Conservation (phyloP, 2,797 vertebrate genomes). For the Eremophila alpestris region DNA sequence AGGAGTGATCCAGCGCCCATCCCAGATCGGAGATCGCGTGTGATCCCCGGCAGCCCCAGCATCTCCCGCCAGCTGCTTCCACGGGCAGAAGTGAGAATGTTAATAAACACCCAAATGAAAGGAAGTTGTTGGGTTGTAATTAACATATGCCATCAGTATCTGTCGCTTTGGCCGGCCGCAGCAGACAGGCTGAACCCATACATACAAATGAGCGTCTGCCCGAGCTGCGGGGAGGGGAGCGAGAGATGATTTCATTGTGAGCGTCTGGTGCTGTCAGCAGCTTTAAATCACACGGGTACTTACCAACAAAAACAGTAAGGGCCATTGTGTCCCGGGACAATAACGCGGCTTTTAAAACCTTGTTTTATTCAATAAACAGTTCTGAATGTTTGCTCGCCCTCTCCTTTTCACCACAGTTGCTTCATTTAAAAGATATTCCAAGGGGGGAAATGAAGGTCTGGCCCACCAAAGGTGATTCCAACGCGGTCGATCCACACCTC, state of each 20-base stretch:
- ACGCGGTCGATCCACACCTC: neutral
- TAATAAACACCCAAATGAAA: slow-evolving; percentile 77
- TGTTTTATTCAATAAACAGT: slow-evolving; percentile 75
- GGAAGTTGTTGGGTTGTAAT: slow-evolving; percentile 75
- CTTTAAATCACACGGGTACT: slow-evolving; percentile 89
- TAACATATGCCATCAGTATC: slow-evolving; percentile 79
- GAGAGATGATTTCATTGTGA: slow-evolving; percentile 84
- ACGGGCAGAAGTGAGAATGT: slow-evolving; percentile 67
- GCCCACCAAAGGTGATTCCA: neutral
- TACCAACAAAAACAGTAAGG: slow-evolving; percentile 80
- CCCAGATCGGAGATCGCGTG: neutral
- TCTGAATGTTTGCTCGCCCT: slow-evolving; percentile 11
- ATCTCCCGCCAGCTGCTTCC: slow-evolving; percentile 62
- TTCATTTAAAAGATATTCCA: neutral
- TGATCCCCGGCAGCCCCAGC: slow-evolving; percentile 5
- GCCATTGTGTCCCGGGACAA: slow-evolving; percentile 81
- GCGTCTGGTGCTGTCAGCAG: slow-evolving; percentile 88
- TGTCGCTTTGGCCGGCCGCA: slow-evolving; percentile 74
- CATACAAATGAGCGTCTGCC: slow-evolving; percentile 86
- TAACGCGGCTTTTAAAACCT: slow-evolving; percentile 71
- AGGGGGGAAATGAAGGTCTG: neutral
- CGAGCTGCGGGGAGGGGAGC: slow-evolving; percentile 73
- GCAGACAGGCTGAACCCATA: slow-evolving; percentile 83
- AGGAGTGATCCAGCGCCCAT: neutral
- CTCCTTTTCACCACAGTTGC: neutral